A percentile compares a stretch with the other conserved stretches of the same genome.
Conservation (phyloP, 2,113 vertebrate genomes). For the Miniopterus natalensis region DNA sequence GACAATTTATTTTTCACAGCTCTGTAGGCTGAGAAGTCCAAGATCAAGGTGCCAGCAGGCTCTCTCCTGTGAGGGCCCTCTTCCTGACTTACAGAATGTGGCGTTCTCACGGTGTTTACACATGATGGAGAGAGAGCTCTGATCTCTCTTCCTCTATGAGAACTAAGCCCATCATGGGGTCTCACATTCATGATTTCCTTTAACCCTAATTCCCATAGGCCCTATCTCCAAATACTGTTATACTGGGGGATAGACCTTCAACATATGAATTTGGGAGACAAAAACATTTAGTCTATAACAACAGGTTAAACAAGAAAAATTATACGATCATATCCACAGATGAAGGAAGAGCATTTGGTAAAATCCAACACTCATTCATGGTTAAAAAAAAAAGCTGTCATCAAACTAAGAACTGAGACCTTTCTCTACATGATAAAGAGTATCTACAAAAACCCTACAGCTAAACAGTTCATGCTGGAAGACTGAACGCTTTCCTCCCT, state of each 20-base stretch:
- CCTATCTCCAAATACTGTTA: background rate
- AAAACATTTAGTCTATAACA: background rate
- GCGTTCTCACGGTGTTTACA: background rate
- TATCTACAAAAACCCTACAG: background rate
- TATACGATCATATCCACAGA: background rate
- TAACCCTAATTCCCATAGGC: background rate
- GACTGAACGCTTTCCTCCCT: background rate
- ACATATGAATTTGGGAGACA: background rate
- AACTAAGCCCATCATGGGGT: background rate
- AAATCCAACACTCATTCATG: background rate
- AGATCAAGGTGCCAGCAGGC: background rate
- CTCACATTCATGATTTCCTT: background rate
- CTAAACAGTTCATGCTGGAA: background rate
- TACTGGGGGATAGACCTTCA: background rate
- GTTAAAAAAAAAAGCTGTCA: background rate
- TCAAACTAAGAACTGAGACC: background rate
- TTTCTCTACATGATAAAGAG: background rate
- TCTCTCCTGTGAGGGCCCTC: background rate
- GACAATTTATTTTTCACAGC: background rate
- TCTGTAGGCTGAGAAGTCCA: background rate
- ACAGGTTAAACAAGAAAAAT: background rate
- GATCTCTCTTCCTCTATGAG: background rate
- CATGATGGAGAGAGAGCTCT: background rate
- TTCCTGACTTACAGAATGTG: background rate
- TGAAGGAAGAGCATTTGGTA: constrained; percentile 20